Conservation (phyloP, 2,113 vertebrate genomes). For the Tinamus guttatus region DNA sequence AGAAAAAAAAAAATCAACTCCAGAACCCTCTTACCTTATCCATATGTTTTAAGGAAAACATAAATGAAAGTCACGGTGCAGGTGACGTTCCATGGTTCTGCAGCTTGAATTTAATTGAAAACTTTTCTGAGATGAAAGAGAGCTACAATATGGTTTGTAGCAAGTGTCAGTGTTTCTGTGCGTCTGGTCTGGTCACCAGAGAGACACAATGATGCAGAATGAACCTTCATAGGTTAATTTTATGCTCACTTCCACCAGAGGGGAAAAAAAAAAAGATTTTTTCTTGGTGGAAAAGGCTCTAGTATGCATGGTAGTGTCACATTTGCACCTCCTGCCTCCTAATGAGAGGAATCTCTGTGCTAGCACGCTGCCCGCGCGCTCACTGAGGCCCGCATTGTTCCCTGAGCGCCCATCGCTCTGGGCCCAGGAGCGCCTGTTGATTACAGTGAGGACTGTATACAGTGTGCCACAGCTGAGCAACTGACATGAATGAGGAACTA, state of each 20-base stretch:
- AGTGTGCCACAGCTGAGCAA: constrained; percentile 67
- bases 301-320: neutral
- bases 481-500: constrained; percentile 65
- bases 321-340: neutral
- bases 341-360: neutral
- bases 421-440: constrained; percentile 4
- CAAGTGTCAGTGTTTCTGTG: rapidly evolving
- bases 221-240: neutral
- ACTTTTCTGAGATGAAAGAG: neutral
- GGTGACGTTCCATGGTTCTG: neutral
- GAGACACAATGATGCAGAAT: neutral
- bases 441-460: constrained; percentile 37
- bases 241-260: neutral
- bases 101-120: neutral
- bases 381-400: constrained; percentile 41
- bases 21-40: neutral
- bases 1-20: neutral
- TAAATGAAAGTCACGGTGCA: neutral
- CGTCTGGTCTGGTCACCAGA: neutral
- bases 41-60: neutral
- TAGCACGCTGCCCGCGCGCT: neutral
- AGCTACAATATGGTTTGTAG: neutral
- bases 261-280: neutral
- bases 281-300: neutral
- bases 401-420: neutral